These are phyloP conservation scores for Erebia epiphron DNA, from an alignment of 2,888 invertebrate species.

Conservation along the genomic window DNA sequence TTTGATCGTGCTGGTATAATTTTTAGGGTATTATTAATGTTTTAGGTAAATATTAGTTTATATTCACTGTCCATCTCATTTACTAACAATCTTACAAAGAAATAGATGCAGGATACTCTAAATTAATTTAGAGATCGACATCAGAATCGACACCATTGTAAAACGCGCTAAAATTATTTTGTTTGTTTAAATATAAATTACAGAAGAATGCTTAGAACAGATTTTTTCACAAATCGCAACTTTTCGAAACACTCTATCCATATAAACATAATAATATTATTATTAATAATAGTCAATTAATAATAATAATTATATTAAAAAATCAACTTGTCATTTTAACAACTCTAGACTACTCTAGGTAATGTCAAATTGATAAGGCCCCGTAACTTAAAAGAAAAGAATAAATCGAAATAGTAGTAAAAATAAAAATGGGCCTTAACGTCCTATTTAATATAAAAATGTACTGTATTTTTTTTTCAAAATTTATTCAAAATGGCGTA, in stretches of 20 bases:
- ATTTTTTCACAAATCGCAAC: constrained; percentile 35
- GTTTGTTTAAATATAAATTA: constrained; percentile 37
- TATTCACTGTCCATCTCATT: too few relatives aligned
- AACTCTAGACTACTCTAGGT: constrained; percentile 78
- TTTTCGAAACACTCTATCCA: constrained; percentile 24
- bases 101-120: too few relatives aligned
- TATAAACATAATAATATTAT: constrained; percentile 19
- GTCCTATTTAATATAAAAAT: constrained; percentile 13
- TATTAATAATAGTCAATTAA: constrained; percentile 9
- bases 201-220: constrained; percentile 33
- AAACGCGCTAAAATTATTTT: constrained; percentile 42
- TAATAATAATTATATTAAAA: constrained; percentile 24
- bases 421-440: constrained; percentile 36
- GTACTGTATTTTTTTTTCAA: constrained; percentile 20
- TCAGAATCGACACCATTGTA: constrained; percentile 11
- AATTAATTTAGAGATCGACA: too few relatives aligned
- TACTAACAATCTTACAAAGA: too few relatives aligned
- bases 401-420: constrained; percentile 42
- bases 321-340: constrained; percentile 78
- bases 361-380: constrained; percentile 75
- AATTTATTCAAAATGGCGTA: constrained; percentile 17
- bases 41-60: too few relatives aligned
- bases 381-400: constrained; percentile 36
- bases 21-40: too few relatives aligned
- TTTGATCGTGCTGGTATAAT: too few relatives aligned